Percentiles rank a stretch among this genome's conserved stretches.
These are phyloP conservation scores for Ceratosolen solmsi DNA, from an alignment of 1,140 invertebrate species.

Conservation along the genomic window DNA sequence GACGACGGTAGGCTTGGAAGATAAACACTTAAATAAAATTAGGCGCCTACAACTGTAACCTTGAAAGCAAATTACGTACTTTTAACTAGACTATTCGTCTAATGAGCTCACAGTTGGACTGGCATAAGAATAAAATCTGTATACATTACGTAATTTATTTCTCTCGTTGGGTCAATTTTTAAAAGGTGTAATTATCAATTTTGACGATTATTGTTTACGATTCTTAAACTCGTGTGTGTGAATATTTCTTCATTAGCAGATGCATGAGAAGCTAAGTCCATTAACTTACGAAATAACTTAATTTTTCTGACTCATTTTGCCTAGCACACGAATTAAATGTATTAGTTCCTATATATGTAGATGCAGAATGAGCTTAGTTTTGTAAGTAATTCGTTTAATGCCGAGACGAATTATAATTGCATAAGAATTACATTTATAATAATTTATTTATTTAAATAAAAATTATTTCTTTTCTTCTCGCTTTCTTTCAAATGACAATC, in stretches of 20 bases:
- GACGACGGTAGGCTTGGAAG: neutral
- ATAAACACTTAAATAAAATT: slow-evolving; percentile 9
- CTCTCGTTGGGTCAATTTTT: neutral
- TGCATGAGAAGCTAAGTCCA: neutral
- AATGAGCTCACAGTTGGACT: neutral
- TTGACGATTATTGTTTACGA: neutral
- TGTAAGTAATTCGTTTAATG: too few relatives aligned
- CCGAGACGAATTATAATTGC: too few relatives aligned
- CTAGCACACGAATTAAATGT: neutral
- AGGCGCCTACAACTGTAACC: neutral
- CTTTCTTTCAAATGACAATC: too few relatives aligned
- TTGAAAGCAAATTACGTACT: neutral
- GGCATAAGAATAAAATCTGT: neutral
- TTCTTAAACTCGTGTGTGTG: too few relatives aligned
- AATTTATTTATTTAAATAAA: too few relatives aligned
- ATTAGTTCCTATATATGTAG: too few relatives aligned
- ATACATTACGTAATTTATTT: neutral
- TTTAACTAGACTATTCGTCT: neutral
- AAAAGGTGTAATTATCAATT: neutral
- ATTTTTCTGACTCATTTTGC: neutral
- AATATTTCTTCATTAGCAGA: neutral
- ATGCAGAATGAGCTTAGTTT: too few relatives aligned
- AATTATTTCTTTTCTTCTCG: too few relatives aligned
- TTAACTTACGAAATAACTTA: neutral
- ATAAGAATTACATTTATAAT: too few relatives aligned